These are phyloP conservation scores for Meta bourneti DNA, from an alignment of 2,888 invertebrate species.

Conservation along the genomic window DNA sequence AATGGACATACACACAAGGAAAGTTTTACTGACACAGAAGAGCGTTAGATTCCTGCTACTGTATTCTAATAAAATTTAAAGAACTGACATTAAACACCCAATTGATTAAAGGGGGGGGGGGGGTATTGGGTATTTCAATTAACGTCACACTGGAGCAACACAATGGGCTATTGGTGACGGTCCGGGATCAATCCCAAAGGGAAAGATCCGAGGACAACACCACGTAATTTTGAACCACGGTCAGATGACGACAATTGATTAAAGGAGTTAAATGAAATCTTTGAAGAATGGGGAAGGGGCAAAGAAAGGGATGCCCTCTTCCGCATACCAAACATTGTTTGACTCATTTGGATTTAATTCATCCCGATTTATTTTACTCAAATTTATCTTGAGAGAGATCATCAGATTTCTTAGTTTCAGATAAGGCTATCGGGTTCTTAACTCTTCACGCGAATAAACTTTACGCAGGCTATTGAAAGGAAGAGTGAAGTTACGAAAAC, in stretches of 20 bases:
- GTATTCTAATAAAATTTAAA: conserved; percentile 3
- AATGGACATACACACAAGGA: too few relatives aligned
- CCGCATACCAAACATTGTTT: conserved; percentile 19
- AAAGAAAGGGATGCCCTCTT: neutral
- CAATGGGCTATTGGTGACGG: too few relatives aligned
- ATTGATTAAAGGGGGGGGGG: conserved; percentile 58
- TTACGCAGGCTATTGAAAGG: too few relatives aligned
- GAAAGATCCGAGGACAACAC: too few relatives aligned
- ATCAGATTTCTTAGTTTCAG: neutral
- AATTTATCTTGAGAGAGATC: neutral
- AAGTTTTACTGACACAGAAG: too few relatives aligned
- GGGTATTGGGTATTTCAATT: too few relatives aligned
- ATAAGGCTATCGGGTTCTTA: neutral
- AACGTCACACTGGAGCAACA: too few relatives aligned
- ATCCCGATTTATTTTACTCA: neutral
- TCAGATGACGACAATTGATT: too few relatives aligned
- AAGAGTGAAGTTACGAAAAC: too few relatives aligned
- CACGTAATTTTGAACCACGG: too few relatives aligned
- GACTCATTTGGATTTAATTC: conserved; percentile 18
- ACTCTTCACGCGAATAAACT: neutral
- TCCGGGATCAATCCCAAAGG: too few relatives aligned
- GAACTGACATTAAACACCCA: conserved; percentile 22
- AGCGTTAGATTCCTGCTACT: neutral
- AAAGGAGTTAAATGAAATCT: conserved; percentile 40
- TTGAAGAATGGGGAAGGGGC: neutral